Base-by-base conservation (phyloP, 2,888 invertebrate species). In the Sesia bembeciformis region DNA sequence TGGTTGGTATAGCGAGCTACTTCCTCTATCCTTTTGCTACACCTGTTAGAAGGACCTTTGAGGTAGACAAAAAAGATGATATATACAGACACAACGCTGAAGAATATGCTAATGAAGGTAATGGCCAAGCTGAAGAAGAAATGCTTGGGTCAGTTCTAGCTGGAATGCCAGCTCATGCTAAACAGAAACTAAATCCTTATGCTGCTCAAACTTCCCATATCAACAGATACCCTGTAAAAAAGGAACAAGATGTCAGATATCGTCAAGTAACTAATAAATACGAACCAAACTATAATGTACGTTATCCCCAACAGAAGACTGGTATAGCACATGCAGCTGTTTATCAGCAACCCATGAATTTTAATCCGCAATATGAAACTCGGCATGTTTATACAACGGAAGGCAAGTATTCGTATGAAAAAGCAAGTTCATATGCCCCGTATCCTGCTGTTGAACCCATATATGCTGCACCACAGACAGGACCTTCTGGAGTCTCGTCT, bases 61-160 rank as follows among this genome's bases (percentile, higher is more conserved):
- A 93, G 58, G 88, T 92, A 8, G 93, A 93, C 58, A 87, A 92
- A 53, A 91, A 90, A 67, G 93, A 93, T 71, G 92, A 92, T 60
- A 78, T 91, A 51, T 93, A 93, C 65, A 93, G 92, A 70, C 93
- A 94, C 65, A 93, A 93, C 64, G 89, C 91, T 49, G 93, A 94
- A 65, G 92, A 93, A 63, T 94, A 94, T 61, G 91, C 91, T 3
- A 91, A 90, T 52, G 91, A 91, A 51, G 92, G 91, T 40, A 93
- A 92, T 52, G 94, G 94, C 0, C 93, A 94, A 71, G 92, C 92
- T 5, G 95, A 95, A 76, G 95, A 95, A 78, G 94, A 94, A 72
- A 93, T 94, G 68, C 90, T 95, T 40, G 93, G 94, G 7, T 94
- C 94, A 67, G 93, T 94, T 0, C 86, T 94, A 54, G 93, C 94